Conservation (phyloP, 2,888 invertebrate genomes). For the Malthinus flaveolus region DNA sequence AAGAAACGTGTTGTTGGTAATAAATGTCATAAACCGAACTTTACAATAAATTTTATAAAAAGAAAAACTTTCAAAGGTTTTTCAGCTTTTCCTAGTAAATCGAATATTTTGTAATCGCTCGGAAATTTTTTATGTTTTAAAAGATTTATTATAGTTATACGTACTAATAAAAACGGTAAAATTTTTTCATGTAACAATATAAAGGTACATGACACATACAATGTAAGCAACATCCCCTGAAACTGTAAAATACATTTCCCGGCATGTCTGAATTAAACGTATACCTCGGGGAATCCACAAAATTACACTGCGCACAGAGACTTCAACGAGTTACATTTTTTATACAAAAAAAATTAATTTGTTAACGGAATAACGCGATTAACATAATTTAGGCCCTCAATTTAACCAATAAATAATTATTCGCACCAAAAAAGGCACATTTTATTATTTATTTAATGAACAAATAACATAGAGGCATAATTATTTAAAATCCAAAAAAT, state of each 20-base stretch:
- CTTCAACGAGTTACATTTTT: slow-evolving; percentile 11
- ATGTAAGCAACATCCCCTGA: slow-evolving; percentile 10
- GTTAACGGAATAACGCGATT: too few species aligned
- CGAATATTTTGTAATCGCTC: too few species aligned
- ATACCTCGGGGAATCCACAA: slow-evolving; percentile 15
- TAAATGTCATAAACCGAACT: slow-evolving; percentile 6
- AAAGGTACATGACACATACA: slow-evolving; percentile 11
- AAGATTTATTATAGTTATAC: too few species aligned
- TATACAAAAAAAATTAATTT: slow-evolving; percentile 8
- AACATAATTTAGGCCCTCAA: too few species aligned
- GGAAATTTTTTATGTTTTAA: too few species aligned
- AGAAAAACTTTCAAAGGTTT: background rate
- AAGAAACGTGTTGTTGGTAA: slow-evolving; percentile 5
- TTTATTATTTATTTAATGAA: too few species aligned
- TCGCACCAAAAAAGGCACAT: too few species aligned
- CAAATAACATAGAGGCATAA: too few species aligned
- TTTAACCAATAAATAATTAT: too few species aligned
- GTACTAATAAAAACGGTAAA: slow-evolving; percentile 11
- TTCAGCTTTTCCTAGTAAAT: background rate
- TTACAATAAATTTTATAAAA: background rate
- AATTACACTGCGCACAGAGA: slow-evolving; percentile 15
- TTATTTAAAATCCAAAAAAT: too few species aligned
- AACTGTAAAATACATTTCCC: slow-evolving; percentile 19
- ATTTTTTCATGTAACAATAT: slow-evolving; percentile 11
- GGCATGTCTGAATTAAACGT: slow-evolving; percentile 20